Base-by-base conservation (phyloP, 2,113 vertebrate genomes). In the Mastomys natalensis region DNA sequence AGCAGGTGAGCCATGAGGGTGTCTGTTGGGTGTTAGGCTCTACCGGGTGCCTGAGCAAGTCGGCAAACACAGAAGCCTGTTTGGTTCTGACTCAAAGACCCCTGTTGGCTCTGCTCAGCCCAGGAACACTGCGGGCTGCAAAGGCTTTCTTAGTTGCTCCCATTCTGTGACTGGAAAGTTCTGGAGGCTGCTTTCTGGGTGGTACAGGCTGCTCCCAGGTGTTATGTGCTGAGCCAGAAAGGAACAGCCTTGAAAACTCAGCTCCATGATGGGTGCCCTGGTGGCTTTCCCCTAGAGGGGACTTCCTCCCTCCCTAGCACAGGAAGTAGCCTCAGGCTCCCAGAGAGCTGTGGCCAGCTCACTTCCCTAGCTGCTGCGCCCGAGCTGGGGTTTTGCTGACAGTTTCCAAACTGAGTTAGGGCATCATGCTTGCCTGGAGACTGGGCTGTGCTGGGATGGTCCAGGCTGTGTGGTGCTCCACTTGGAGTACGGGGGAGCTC, bases 231-330 rank as follows among this genome's bases (percentile, higher is more conserved):
- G 37, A 64, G 66, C 48, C 86, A 55, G 77, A 78, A 78, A 81
- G 62, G 26, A 31, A 26, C 43, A 40, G 64, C 21, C 31, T 48
- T 68, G 66, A 81, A 58, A 53, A 40, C 10, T 21, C 37, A 10
- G 24, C 7, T 85, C 81, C 81, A 0, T 34, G 91, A 17, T 60
- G 53, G 76, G 40, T 64, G 58, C 31, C 13, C 64, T 53, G 66
- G 66, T 40, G 91, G 94, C 78, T 90, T 64, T 43, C 58, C 62
- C 62, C 66, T 24, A 21, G 11, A 3, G 51, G 78, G 87, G 77
- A 93, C 93, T 93, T 96, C 97, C 90, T 93, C 89, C 73, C 40
- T 81, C 81, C 51, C 58, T 40, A 22, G 86, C 84, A 94, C 95
- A 94, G 95, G 97, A 97, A 96, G 11, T 40, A 66, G 76, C 84